Base-by-base conservation (phyloP, 2,113 vertebrate species). In the Tichodroma muraria region DNA sequence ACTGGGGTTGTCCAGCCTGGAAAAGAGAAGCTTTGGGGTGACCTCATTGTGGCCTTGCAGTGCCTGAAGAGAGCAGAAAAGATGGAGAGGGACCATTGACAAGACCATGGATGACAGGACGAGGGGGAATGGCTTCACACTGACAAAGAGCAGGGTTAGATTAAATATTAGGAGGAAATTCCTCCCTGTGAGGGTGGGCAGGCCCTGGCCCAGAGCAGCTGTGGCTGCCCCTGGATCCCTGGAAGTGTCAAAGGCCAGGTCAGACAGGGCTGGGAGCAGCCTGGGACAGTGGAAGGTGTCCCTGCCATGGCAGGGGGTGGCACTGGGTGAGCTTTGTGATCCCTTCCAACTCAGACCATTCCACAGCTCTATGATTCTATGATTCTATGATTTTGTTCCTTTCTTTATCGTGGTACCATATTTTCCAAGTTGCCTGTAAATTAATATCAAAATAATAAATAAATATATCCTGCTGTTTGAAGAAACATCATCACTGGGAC, bases 241-340 rank as follows among this genome's bases (percentile, higher is more conserved):
- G 78, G 52, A 0, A 69, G 6, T 69, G 44, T 0, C 44, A 42
- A 4, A 69, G 64, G 53, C 44, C 44, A 50, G 65, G 35, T 0
- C 57, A 42, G 52, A 57, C 0, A 0, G 28, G n/a, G 28, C 23
- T 57, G 4, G 64, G 23, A 30, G 35, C 53, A 40, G 0, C 64
- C 65, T 81, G 79, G 65, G 79, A 8, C 2, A 6, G 54, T 30
- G 56, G 45, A 0, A 61, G 31, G 5, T 61, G 80, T 45, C 33
- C 68, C 47, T 71, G 57, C 38, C 61, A 19, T 44, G 37, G 28
- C 45, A 33, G 45, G 45, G 22, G 17, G 3, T 42, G 61, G 9
- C 1, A 57, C 11, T 16, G 27, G 20, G 5, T 35, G 19, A 10
- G 2, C 11, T 76, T 66, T 15, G 3, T 37, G 9, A 27, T 37